phyloP scores from a whole-genome alignment of 2,113 vertebrate genomes.

The Pelobates fuscus region DNA sequence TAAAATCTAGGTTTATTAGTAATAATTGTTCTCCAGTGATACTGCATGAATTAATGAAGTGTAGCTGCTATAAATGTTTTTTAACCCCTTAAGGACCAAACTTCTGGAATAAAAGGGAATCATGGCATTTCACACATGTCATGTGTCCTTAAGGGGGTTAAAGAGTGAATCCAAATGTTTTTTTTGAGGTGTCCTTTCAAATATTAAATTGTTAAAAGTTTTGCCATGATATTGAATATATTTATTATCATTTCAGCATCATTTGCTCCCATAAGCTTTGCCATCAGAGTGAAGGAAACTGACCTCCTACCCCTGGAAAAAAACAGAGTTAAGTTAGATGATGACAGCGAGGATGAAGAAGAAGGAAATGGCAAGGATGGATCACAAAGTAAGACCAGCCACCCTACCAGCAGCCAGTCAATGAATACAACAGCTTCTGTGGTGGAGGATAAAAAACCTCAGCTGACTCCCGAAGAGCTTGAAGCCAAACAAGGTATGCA shows the following conservation, averaged over 20 bases:
- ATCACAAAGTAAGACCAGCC: slow-evolving; percentile 64
- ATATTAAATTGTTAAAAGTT: no score
- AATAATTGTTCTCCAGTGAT: no score
- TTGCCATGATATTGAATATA: no score
- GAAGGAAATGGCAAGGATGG: slow-evolving; percentile 73
- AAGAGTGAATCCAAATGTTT: no score
- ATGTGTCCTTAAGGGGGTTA: no score
- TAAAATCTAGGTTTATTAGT: no score
- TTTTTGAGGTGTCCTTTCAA: no score
- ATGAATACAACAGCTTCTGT: slow-evolving; percentile 57
- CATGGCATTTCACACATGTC: no score
- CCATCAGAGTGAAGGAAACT: slow-evolving; percentile 94
- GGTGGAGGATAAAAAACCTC: slow-evolving; percentile 85
- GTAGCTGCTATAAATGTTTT: no score
- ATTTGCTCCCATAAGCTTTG: slow-evolving; percentile 96
- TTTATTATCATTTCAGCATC: slow-evolving; percentile 74
- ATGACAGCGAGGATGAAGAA: slow-evolving; percentile 90
- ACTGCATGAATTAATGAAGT: no score
- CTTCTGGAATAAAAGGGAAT: no score
- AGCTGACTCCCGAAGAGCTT: slow-evolving; percentile 87
- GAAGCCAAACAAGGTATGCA: slow-evolving; percentile 94
- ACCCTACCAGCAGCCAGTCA: slow-evolving; percentile 58
- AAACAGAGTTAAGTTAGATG: slow-evolving; percentile 90
- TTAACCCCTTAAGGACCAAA: no score
- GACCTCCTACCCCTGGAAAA: slow-evolving; percentile 95